Base-by-base conservation (phyloP, 1,140 invertebrate species). In the Caligus rogercresseyi region DNA sequence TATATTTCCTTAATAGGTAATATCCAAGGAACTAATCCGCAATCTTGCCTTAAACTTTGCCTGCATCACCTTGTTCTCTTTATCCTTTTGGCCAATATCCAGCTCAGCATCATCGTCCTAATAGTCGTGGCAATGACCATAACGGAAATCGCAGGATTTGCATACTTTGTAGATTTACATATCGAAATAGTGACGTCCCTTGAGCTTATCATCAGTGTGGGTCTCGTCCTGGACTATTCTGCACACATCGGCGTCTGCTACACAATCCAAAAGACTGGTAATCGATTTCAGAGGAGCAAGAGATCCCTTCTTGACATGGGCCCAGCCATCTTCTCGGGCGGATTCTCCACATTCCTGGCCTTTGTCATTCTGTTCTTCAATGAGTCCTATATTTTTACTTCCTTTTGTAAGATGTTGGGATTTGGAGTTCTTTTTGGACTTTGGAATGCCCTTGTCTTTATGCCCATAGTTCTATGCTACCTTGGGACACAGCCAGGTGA, bases 341-440 rank as follows among this genome's bases (percentile, higher is more conserved):
- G 85, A 1, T 80, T 86, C 20, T 86, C 83, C 3, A 88, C 85
- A 43, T 78, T 88, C 53, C 74, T 87, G 3, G 82, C 84, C n/a
- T 77, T 89, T 53, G 79, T 81, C 18, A 74, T 88, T 61, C 74
- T 87, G n/a, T 77, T 78, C 65, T 78, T 80, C 65, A 86, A 84
- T 0, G 77, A 79, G 63, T 81, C 84, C n/a, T 87, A 87, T 69
- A 84, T 83, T 2, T 88, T 88, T 70, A 76, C 79, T 59, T 76
- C 84, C 43, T 89, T 89, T 69, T 87, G 87, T 67, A 86, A 84
- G 75, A 79, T 62, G 57, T 60, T 60, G 20, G 2, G 16, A 24
- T 19, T 60, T 25, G 57, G 21, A 11, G 26, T 60, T 25, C 16
- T 31, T 60, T 60, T 60, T 25, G 57, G 57, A 20, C 24, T 60